Percentiles rank a stretch among this genome's conserved stretches.
These are phyloP conservation scores for Cryptoprocta ferox DNA, from an alignment of 2,797 vertebrate species.

Conservation along the genomic window DNA sequence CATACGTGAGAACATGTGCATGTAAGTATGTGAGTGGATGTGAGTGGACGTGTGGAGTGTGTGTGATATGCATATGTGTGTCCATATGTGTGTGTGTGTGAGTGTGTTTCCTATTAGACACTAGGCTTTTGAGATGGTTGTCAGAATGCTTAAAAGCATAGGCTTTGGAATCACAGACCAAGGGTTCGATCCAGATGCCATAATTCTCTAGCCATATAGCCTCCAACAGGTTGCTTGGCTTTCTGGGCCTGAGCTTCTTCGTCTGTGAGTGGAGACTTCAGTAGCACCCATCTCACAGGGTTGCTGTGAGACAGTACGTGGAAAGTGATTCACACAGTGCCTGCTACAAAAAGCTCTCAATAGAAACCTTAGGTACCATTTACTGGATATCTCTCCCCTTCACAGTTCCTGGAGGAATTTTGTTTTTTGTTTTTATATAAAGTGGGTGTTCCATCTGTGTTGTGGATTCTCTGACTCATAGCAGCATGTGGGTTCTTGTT, in stretches of 20 bases:
- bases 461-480: neutral
- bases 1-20: too few species aligned
- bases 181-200: neutral
- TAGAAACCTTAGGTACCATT: neutral
- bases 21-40: neutral
- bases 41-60: neutral
- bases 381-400: neutral
- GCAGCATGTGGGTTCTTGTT: neutral
- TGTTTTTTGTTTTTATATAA: neutral
- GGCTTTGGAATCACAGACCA: neutral
- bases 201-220: neutral
- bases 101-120: neutral
- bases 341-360: neutral
- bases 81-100: neutral
- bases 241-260: neutral
- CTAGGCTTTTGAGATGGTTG: neutral
- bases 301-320: neutral
- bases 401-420: neutral
- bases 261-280: neutral
- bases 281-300: neutral
- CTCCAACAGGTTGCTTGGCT: neutral
- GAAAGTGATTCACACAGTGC: neutral
- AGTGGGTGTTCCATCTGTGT: neutral
- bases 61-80: neutral
- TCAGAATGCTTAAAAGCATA: neutral